Evolutionary conservation across 2,797 vertebrate species (phyloP), one percentile per base, ranked within the genome.

Genomic region (Platalea minor): DNA sequence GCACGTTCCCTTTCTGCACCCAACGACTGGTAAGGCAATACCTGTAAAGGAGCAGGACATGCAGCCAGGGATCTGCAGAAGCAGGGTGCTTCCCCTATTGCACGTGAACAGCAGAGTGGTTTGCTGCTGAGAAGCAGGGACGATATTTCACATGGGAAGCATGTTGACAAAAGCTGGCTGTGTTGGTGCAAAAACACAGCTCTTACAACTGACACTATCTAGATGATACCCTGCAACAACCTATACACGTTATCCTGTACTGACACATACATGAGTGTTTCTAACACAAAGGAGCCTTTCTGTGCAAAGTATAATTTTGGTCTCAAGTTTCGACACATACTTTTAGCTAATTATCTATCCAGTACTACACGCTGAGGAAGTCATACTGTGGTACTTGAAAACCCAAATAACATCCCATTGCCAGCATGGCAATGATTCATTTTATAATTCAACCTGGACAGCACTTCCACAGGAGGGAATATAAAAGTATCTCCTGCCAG

Each of bases 371-470:
- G 24, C 46, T 18, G 50, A 94, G 60, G 73, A 88, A 91, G 33
- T 51, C 86, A 69, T 19, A 68, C 60, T 6, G 28, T 13, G 54
- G 69, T 60, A 69, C 77, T n/a, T 84, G 57, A 91, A 95, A 96
- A 91, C 46, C 51, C 89, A 84, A 89, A 76, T 46, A 91, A 61
- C 16, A 31, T 54, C 65, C 65, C 31, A 75, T 28, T 92, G 82
- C 82, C 92, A 93, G 79, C 85, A 45, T 3, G 48, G 82, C 82
- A 88, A 29, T 48, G 69, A 54, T 92, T 95, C 73, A 46, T 65
- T 94, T 96, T 84, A 59, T 65, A 79, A 94, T 88, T 93, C 87
- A 81, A 56, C 85, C 93, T 73, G 93, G 93, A 94, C 82, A 95
- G 82, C 65, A 41, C 82, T 95, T 95, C 73, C 87, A 84, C 31